Percentiles rank a stretch among this genome's conserved stretches.
Conservation (phyloP, 1,140 invertebrate genomes). For the Brachionus calyciflorus region DNA sequence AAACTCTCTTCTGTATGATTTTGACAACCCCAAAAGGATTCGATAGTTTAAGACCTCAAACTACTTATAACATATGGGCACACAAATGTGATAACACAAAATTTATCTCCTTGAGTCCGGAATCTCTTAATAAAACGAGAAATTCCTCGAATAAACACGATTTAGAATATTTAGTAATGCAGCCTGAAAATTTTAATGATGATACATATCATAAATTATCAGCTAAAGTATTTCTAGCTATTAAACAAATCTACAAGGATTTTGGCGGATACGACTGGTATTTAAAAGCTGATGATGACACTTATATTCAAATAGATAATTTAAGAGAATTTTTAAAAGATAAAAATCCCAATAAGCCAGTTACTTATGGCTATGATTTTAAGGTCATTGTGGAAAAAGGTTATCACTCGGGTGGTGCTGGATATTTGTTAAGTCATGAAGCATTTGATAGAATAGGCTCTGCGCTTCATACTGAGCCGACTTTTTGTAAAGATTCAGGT, state of each 20-base stretch:
- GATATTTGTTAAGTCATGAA: constrained; percentile 78
- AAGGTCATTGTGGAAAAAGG: constrained; percentile 51
- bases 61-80: neutral
- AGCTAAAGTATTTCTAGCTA: neutral
- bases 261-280: constrained; percentile 72
- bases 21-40: neutral
- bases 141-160: neutral
- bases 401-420: constrained; percentile 59
- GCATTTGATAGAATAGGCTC: constrained; percentile 47
- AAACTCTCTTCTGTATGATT: constrained; percentile 19
- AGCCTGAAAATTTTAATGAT: neutral
- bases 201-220: constrained; percentile 26
- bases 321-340: constrained; percentile 55
- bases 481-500: neutral
- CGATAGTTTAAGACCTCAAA: neutral
- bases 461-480: neutral
- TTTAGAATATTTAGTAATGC: neutral
- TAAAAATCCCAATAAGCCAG: constrained; percentile 41
- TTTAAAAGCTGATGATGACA: constrained; percentile 90
- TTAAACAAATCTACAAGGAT: constrained; percentile 29
- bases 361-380: constrained; percentile 60
- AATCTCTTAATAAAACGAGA: neutral
- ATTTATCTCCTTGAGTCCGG: neutral
- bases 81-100: constrained; percentile 22
- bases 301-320: constrained; percentile 68